phyloP scores from a whole-genome alignment of 2,113 vertebrate genomes.

The Siniperca knerii region DNA sequence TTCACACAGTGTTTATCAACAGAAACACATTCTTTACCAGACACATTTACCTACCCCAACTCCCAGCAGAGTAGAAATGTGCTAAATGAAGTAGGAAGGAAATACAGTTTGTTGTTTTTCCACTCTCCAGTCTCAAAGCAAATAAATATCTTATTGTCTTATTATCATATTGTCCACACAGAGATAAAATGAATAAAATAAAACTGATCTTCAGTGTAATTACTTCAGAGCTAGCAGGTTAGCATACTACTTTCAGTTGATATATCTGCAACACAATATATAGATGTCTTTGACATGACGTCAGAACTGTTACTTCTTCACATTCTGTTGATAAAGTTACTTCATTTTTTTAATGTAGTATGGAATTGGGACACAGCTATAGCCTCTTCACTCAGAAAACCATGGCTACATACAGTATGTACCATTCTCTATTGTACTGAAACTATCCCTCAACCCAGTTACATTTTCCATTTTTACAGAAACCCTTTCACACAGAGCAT shows the following conservation, averaged over 20 bases:
- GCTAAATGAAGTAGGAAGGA: constrained; percentile 38
- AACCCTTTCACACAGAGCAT: constrained; percentile 5
- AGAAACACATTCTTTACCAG: constrained; percentile 51
- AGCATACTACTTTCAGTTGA: too few relatives aligned
- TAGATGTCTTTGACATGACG: too few relatives aligned
- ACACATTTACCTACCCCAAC: constrained; percentile 19
- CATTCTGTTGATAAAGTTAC: too few relatives aligned
- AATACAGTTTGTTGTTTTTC: constrained; percentile 16
- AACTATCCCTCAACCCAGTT: neutral
- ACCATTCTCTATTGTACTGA: neutral
- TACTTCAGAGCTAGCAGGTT: neutral
- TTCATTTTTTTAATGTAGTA: too few relatives aligned
- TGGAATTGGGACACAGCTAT: neutral
- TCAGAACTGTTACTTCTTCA: too few relatives aligned
- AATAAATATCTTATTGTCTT: neutral
- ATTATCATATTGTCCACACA: neutral
- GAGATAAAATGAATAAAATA: constrained; percentile 6
- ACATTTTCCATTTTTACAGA: constrained; percentile 1
- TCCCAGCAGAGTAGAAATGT: constrained; percentile 37
- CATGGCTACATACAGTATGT: neutral
- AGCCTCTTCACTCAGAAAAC: neutral
- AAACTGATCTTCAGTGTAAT: constrained; percentile 11
- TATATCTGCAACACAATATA: too few relatives aligned
- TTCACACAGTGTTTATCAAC: constrained; percentile 57
- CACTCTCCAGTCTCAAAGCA: neutral